Percentiles rank a stretch among this genome's conserved stretches.
Conservation (phyloP, 2,797 vertebrate genomes). For the Florisuga fusca region DNA sequence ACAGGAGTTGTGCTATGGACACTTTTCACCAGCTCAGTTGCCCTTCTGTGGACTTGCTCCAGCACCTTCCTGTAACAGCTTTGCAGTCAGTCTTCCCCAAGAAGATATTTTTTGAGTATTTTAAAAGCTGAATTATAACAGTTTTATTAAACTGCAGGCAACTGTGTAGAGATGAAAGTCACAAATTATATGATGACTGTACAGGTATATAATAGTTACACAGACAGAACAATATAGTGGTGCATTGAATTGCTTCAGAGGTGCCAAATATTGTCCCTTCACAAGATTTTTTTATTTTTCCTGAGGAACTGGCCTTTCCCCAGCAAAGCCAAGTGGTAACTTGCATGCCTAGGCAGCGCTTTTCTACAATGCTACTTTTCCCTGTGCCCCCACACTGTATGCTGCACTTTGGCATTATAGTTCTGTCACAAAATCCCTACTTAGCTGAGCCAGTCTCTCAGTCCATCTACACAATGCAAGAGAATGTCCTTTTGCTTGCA, state of each 20-base stretch:
- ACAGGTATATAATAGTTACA: not conserved
- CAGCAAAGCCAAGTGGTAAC: not conserved
- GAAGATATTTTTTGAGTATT: not conserved
- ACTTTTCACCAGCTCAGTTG: not conserved
- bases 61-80: not conserved
- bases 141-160: not conserved
- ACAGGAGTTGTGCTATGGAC: not conserved
- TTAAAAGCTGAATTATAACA: not conserved
- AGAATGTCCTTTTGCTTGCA: not conserved
- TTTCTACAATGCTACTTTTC: not conserved
- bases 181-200: not conserved
- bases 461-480: fast-evolving
- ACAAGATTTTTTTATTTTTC: not conserved
- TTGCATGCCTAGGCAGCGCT: not conserved
- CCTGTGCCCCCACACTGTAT: not conserved
- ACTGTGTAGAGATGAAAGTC: not conserved
- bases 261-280: not conserved
- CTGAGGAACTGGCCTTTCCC: not conserved
- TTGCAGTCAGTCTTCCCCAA: not conserved
- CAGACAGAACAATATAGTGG: not conserved
- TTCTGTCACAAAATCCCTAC: not conserved
- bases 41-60: not conserved
- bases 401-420: not conserved
- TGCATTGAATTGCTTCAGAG: not conserved
- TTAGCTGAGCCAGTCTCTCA: not conserved